Evolutionary conservation across 2,797 vertebrate species (phyloP).

Genomic region (Gymnopithys bicolor): DNA sequence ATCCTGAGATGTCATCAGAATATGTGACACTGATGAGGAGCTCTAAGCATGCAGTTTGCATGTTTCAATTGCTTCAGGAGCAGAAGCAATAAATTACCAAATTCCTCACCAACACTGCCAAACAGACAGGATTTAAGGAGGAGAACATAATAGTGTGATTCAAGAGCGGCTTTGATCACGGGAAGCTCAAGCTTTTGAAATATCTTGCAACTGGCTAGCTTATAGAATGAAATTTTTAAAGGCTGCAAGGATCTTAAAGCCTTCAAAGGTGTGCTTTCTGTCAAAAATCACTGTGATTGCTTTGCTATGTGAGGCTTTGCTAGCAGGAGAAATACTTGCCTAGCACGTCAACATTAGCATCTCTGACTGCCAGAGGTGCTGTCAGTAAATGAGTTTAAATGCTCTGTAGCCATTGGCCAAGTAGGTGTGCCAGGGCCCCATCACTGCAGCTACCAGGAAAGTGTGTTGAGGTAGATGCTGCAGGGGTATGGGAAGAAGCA

Average conservation of each 20-base stretch:
- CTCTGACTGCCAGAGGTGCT: background rate
- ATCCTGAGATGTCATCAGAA: background rate
- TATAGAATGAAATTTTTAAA: conserved; percentile 56
- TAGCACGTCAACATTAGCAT: background rate
- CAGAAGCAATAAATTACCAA: conserved; percentile 18
- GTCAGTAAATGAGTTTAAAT: background rate
- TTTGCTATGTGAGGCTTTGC: conserved; percentile 14
- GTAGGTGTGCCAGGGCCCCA: background rate
- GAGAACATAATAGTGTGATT: conserved; percentile 64
- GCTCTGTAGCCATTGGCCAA: background rate
- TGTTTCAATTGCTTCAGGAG: background rate
- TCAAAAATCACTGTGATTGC: conserved; percentile 28
- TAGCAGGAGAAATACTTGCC: conserved; percentile 1
- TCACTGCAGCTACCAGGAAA: background rate
- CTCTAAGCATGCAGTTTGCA: background rate
- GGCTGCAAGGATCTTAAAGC: conserved; percentile 47
- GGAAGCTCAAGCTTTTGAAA: conserved; percentile 57
- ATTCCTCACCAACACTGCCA: conserved; percentile 26
- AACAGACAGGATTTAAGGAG: conserved; percentile 65
- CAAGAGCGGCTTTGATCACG: conserved; percentile 29
- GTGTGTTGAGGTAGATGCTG: background rate
- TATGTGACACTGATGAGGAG: background rate
- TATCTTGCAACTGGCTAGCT: conserved; percentile 44
- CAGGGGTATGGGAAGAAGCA: background rate
- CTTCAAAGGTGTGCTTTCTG: conserved; percentile 61